These are phyloP conservation scores for Iguana delicatissima DNA, from an alignment of 2,797 vertebrate species.

Conservation along the genomic window DNA sequence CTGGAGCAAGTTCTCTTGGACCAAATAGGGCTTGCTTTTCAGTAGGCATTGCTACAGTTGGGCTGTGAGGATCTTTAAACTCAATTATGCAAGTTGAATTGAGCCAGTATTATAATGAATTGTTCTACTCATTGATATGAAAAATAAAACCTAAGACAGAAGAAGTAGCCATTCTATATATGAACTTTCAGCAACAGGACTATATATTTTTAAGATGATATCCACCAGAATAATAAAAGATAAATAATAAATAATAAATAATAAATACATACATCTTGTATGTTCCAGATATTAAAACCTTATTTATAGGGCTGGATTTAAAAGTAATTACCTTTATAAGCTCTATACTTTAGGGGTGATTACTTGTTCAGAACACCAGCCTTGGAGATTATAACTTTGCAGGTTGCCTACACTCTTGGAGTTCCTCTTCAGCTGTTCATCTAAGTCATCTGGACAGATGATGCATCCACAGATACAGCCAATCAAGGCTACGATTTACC, in stretches of 20 bases:
- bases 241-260: too few species aligned
- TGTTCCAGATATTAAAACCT: neutral
- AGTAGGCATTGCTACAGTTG: neutral
- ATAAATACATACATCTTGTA: too few species aligned
- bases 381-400: conserved; percentile 17
- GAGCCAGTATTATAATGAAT: neutral
- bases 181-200: neutral
- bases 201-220: neutral
- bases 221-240: neutral
- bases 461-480: neutral
- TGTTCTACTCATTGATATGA: neutral
- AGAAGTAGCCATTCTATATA: neutral
- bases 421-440: neutral
- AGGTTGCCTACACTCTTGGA: neutral
- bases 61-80: neutral
- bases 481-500: conserved; percentile 37
- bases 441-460: conserved; percentile 16
- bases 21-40: neutral
- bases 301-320: neutral
- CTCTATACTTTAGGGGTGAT: neutral
- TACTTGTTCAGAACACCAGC: conserved; percentile 18
- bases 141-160: conserved; percentile 19
- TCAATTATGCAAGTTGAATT: neutral
- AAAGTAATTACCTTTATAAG: conserved; percentile 24
- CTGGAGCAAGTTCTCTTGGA: neutral